A percentile compares a stretch with the other conserved stretches of the same genome.
Evolutionary conservation across 2,113 vertebrate species (phyloP).

Genomic region (Xiphophorus couchianus): DNA sequence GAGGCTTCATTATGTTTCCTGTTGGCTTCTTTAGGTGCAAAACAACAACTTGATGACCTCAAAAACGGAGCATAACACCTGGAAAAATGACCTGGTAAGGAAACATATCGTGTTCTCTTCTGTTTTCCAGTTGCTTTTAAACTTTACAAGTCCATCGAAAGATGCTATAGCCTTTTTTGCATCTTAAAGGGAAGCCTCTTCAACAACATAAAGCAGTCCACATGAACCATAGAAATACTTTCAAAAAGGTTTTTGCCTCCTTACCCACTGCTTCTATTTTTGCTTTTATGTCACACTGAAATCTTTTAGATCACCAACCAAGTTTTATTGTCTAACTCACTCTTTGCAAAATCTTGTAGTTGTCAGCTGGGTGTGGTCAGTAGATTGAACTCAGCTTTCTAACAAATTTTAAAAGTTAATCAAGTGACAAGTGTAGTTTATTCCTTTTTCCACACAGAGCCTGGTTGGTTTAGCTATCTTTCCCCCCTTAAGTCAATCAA

Average conservation of each 20-base stretch:
- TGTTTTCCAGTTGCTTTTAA: background rate
- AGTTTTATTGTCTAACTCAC: background rate
- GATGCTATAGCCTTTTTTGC: background rate
- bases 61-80: constrained; percentile 61
- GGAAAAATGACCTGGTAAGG: constrained; percentile 84
- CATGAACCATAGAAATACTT: background rate
- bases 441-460: no score
- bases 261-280: background rate
- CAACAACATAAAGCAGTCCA: background rate
- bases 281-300: background rate
- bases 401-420: no score
- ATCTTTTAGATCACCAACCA: background rate
- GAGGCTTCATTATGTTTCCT: background rate
- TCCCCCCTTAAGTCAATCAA: no score
- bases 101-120: background rate
- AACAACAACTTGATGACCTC: constrained; percentile 35
- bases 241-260: no score
- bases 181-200: background rate
- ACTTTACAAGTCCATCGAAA: background rate
- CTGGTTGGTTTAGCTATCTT: no score
- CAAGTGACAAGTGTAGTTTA: no score
- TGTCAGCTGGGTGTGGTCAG: no score
- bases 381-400: no score
- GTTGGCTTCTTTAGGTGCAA: constrained; percentile 41
- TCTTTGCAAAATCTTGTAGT: background rate